Evolutionary conservation across 2,888 invertebrate genomes (phyloP).

Genomic region (Archips crataeganus): DNA sequence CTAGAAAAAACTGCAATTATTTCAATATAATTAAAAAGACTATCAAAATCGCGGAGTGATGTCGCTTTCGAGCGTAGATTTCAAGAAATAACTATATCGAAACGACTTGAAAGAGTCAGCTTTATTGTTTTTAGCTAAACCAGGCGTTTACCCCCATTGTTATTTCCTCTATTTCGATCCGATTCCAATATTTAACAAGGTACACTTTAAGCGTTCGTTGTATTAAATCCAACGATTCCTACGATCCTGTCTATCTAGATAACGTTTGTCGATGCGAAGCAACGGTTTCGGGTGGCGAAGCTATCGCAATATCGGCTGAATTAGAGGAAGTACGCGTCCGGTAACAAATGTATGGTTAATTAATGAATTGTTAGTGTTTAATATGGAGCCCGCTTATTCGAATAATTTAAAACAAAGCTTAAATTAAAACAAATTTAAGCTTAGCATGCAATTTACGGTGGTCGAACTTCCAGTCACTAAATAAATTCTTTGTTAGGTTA

Average conservation of each 20-base stretch:
- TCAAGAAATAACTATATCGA: no score
- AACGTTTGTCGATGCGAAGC: neutral
- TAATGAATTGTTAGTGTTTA: slow-evolving; percentile 48
- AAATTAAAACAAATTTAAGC: neutral
- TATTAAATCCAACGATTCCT: neutral
- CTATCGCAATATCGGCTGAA: slow-evolving; percentile 49
- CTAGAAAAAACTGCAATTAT: no score
- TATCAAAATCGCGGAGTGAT: no score
- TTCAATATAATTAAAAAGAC: no score
- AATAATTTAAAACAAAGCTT: neutral
- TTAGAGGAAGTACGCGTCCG: slow-evolving; percentile 65
- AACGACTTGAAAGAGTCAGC: no score
- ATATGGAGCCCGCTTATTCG: slow-evolving; percentile 2
- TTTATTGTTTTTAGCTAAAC: no score
- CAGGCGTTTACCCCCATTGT: no score
- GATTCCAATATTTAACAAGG: no score
- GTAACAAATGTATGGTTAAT: slow-evolving; percentile 54
- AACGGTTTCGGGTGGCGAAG: slow-evolving; percentile 18
- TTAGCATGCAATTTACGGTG: no score
- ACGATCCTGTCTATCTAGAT: neutral
- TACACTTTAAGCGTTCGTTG: no score
- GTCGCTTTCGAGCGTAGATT: no score
- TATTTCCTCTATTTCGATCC: no score
- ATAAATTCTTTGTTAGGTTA: neutral
- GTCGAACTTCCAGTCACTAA: neutral